Base-by-base conservation (phyloP, 2,113 vertebrate genomes). In the Sebastes schlegelii region DNA sequence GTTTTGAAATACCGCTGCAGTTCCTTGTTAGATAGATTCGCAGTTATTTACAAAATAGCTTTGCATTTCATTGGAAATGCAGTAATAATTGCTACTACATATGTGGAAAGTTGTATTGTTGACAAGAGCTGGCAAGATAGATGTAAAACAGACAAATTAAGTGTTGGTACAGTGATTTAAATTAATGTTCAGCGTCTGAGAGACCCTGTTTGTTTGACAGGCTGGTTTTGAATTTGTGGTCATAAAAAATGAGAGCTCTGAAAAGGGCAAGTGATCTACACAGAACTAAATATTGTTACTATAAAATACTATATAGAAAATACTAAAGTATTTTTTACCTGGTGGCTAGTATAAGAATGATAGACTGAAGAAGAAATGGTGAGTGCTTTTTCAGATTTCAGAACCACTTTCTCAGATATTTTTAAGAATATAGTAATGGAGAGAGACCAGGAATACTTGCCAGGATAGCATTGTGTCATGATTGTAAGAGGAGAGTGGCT, bases 401-500 rank as follows among this genome's bases (percentile, higher is more conserved):
- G 3, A 78, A 68, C 12, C 6, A 9, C 12, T 62, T 21, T 0
- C 6, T 42, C 9, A 26, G 45, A 7, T 69, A 4, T 9, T 45
- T 51, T 19, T 9, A 51, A 14, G 8, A 52, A 23, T 51, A n/a
- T 70, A 66, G 55, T 54, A 69, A 76, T 51, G 10, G 43, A 70
- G 12, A 60, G 55, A 61, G 48, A 80, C 55, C 16, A 55, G 51
- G 46, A 55, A 64, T 23, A 64, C 16, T 54, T 75, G 23, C 69
- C 73, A 58, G 58, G 21, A 46, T 45, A 74, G 46, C 13, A 55
- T 40, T 43, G 19, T 60, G 19, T 46, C 11, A 46, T 69, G 23
- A 26, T 48, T 21, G 21, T 46, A 77, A 23, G 14, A 74, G 45
- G 11, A 51, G 9, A 70, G 48, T 83, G 57, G 73, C 84, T 86